Evolutionary conservation across 2,888 invertebrate genomes (phyloP).

Genomic region (Amiota mariae): DNA sequence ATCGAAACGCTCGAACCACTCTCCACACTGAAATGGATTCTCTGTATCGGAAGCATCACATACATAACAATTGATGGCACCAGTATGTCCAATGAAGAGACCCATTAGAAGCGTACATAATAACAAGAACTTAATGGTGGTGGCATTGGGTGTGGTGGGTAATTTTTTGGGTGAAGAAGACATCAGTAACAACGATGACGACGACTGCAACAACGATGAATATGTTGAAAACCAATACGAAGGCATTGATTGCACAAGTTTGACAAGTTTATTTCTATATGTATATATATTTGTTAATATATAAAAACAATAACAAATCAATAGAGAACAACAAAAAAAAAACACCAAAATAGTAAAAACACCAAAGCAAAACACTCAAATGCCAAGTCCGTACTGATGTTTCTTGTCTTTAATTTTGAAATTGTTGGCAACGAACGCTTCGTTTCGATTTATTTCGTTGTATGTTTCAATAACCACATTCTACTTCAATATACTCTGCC

Average conservation of each 20-base stretch:
- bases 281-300: neutral
- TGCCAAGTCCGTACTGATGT: conserved; percentile 67
- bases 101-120: conserved; percentile 2
- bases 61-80: conserved; percentile 87
- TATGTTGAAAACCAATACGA: conserved; percentile 4
- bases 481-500: neutral
- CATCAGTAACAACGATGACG: conserved; percentile 42
- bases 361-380: conserved; percentile 61
- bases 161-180: conserved; percentile 26
- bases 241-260: conserved; percentile 6
- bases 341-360: conserved; percentile 17
- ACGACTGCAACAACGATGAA: conserved; percentile 13
- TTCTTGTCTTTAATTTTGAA: conserved; percentile 56
- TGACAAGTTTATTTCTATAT: neutral
- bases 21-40: conserved; percentile 88
- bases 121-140: conserved; percentile 30
- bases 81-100: conserved; percentile 39
- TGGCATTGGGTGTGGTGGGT: conserved; percentile 12
- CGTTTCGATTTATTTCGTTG: conserved; percentile 26
- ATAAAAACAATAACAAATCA: conserved; percentile 23
- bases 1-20: conserved; percentile 80
- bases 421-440: conserved; percentile 36
- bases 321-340: conserved; percentile 17
- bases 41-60: conserved; percentile 88
- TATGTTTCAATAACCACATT: neutral